These are phyloP conservation scores for Trogon melanurus DNA, from an alignment of 2,113 vertebrate species.

Conservation along the genomic window DNA sequence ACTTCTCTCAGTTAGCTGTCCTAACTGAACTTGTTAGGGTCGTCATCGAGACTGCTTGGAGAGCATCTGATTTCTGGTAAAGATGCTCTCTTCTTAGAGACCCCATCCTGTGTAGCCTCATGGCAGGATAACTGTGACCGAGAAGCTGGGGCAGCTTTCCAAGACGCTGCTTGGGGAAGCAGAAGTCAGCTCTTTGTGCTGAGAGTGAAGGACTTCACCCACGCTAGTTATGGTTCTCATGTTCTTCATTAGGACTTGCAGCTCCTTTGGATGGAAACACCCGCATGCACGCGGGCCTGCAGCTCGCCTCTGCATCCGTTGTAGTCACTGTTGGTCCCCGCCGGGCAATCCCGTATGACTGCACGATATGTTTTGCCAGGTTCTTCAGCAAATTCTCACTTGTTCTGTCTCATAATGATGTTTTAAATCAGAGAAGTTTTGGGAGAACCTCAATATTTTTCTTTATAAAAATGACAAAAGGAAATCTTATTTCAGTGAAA, in stretches of 20 bases:
- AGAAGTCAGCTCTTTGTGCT: not conserved
- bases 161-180: not conserved
- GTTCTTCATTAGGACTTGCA: not conserved
- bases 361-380: not conserved
- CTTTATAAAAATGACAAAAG: not conserved
- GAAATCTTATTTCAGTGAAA: not conserved
- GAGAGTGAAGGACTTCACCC: not conserved
- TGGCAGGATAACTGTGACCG: not conserved
- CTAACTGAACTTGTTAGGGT: not conserved
- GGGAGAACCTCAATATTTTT: not conserved
- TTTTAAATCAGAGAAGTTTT: not conserved
- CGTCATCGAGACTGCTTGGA: not conserved
- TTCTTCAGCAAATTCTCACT: not conserved
- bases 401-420: not conserved
- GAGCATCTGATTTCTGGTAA: not conserved
- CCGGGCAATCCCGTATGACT: not conserved
- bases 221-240: not conserved
- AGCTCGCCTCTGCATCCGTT: not conserved
- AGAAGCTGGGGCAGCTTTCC: not conserved
- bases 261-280: not conserved
- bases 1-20: not conserved
- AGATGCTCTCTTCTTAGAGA: not conserved
- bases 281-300: accelerated
- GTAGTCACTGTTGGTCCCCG: not conserved
- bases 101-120: not conserved